phyloP scores from a whole-genome alignment of 2,113 vertebrate species.

The Pleuronectes platessa region DNA sequence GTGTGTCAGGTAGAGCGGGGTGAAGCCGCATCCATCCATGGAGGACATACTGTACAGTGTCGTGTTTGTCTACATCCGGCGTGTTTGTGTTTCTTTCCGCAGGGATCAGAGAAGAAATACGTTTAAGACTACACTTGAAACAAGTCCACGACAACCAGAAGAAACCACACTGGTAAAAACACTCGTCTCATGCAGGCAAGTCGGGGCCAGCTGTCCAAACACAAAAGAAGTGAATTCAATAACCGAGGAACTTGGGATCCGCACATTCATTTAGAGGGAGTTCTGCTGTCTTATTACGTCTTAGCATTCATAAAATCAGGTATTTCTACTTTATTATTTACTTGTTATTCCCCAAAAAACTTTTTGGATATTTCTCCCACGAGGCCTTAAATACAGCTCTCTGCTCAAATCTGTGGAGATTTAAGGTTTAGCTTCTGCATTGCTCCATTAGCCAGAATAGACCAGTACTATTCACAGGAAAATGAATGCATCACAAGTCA shows the following conservation, averaged over 20 bases:
- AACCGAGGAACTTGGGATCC: constrained; percentile 52
- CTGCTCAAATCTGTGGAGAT: not conserved
- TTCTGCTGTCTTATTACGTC: constrained; percentile 40
- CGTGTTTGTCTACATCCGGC: constrained; percentile 48
- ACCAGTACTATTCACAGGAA: too few relatives aligned
- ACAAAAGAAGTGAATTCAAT: constrained; percentile 58
- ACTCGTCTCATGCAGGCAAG: constrained; percentile 61
- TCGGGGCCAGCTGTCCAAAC: constrained; percentile 74
- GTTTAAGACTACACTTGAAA: constrained; percentile 45
- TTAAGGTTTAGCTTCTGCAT: not conserved
- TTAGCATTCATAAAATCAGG: constrained; percentile 46
- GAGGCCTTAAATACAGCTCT: not conserved
- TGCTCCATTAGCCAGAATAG: too few relatives aligned
- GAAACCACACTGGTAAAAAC: constrained; percentile 52
- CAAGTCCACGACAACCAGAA: constrained; percentile 44
- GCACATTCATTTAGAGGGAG: constrained; percentile 50
- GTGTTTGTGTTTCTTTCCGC: constrained; percentile 62
- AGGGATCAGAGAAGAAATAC: constrained; percentile 54
- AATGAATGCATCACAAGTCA: too few relatives aligned
- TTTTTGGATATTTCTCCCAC: constrained; percentile 7
- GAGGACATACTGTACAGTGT: constrained; percentile 43
- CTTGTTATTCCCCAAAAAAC: constrained; percentile 20
- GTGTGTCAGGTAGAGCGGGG: constrained; percentile 15
- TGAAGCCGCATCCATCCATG: constrained; percentile 1
- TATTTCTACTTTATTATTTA: constrained; percentile 39